Percentiles rank a stretch among this genome's conserved stretches.
Evolutionary conservation across 2,797 vertebrate genomes (phyloP).

Genomic region (Micromesistius poutassou): DNA sequence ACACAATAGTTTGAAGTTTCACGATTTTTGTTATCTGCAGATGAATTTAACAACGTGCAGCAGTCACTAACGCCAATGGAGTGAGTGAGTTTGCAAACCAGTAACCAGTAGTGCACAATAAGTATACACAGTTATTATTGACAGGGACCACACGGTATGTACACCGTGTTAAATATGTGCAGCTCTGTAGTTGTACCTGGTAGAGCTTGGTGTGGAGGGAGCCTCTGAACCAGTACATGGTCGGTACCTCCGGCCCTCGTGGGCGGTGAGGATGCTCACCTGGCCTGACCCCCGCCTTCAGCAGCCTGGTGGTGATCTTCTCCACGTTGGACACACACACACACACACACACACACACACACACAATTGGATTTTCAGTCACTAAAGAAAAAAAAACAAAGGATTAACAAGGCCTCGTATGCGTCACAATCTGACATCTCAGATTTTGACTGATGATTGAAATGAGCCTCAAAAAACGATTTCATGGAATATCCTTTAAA

Average conservation of each 20-base stretch:
- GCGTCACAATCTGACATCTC: not conserved
- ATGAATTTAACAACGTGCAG: too few species aligned
- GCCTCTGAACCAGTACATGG: constrained; percentile 97
- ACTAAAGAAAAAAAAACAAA: not conserved
- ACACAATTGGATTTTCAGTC: not conserved
- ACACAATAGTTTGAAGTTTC: too few species aligned
- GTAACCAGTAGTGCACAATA: too few species aligned
- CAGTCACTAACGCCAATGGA: too few species aligned
- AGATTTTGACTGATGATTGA: not conserved
- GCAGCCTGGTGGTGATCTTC: too few species aligned
- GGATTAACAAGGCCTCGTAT: not conserved
- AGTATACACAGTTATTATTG: too few species aligned
- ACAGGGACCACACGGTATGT: too few species aligned
- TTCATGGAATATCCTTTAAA: not conserved
- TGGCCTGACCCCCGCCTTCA: too few species aligned
- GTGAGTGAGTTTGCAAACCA: too few species aligned
- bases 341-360: not conserved
- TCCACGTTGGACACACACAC: too few species aligned
- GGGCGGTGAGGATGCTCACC: constrained; percentile 95
- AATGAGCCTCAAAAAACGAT: not conserved
- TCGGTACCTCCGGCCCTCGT: constrained; percentile 97
- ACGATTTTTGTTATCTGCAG: too few species aligned
- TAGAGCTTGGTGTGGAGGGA: constrained; percentile 98
- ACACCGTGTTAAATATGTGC: too few species aligned
- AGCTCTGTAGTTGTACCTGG: constrained; percentile 77